These are phyloP conservation scores for Rhizomys pruinosus DNA, from an alignment of 2,113 vertebrate species.

Conservation along the genomic window DNA sequence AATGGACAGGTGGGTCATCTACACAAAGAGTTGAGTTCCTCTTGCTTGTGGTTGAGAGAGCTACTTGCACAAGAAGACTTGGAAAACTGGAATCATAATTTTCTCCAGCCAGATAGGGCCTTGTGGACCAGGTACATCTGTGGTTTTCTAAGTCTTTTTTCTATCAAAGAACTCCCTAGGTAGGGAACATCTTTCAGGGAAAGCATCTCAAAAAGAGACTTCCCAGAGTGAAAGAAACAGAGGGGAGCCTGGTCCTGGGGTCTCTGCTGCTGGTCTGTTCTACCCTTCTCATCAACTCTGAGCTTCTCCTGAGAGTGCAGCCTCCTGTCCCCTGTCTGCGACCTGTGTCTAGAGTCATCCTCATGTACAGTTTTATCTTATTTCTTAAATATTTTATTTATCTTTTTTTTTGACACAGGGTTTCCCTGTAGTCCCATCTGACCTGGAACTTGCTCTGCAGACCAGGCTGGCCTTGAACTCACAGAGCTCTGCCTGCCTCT, in stretches of 20 bases:
- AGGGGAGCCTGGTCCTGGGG: not conserved
- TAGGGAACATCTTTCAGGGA: not conserved
- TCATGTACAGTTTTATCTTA: not conserved
- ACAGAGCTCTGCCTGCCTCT: too few species aligned
- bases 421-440: too few species aligned
- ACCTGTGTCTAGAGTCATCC: not conserved
- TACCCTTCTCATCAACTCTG: too few species aligned
- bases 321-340: rapidly evolving
- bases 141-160: not conserved
- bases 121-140: not conserved
- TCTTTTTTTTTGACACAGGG: too few species aligned
- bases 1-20: too few species aligned
- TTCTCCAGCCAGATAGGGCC: not conserved
- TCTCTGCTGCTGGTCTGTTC: not conserved
- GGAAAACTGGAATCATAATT: not conserved
- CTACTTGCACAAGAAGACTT: not conserved
- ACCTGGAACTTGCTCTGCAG: too few species aligned
- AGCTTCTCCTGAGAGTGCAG: not conserved
- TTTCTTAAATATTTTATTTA: too few species aligned
- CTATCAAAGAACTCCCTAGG: too few species aligned
- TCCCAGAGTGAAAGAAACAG: not conserved
- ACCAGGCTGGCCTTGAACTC: too few species aligned
- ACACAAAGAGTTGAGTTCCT: not conserved
- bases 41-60: not conserved
- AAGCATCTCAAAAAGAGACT: not conserved